Evolutionary conservation across 37 sponge, comb jelly and placozoan species (phyloP).

Genomic region (Chondrilla cf. caribensis): DNA sequence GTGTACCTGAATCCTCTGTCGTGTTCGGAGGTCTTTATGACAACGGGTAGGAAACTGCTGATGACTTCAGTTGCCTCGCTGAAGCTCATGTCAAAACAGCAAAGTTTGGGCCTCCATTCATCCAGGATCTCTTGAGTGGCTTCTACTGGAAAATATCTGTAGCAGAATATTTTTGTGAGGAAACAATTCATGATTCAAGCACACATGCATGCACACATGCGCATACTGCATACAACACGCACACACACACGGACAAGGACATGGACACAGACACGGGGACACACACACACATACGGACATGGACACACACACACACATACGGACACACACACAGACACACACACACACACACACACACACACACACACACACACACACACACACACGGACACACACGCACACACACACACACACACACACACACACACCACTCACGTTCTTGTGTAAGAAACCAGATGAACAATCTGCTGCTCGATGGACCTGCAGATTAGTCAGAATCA

Average conservation of each 20-base stretch:
- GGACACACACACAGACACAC: conserved; percentile 28
- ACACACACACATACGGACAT: conserved; percentile 11
- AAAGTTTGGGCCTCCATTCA: conserved; percentile 85
- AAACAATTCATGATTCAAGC: not conserved
- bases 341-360: conserved; percentile 33
- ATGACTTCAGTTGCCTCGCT: conserved; percentile 44
- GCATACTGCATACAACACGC: not conserved
- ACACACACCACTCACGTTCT: conserved; percentile 47
- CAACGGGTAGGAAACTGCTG: conserved; percentile 73
- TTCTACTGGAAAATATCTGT: conserved; percentile 87
- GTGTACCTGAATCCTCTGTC: conserved; percentile 53
- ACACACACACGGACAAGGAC: not conserved
- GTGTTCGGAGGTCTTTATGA: conserved; percentile 40
- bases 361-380: conserved; percentile 22
- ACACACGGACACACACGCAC: conserved; percentile 8
- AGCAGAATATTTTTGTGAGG: not conserved
- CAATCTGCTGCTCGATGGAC: conserved; percentile 26
- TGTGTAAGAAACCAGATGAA: conserved; percentile 28
- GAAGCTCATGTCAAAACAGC: conserved; percentile 68
- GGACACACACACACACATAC: conserved; percentile 19
- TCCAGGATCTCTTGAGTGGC: conserved; percentile 88
- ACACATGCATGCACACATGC: conserved; percentile 1
- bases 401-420: conserved; percentile 22
- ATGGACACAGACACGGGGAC: not conserved
- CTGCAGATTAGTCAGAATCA: too few species aligned